Conservation (phyloP, 37 sponge, comb jelly and placozoan genomes). For the Beroe ovata region DNA sequence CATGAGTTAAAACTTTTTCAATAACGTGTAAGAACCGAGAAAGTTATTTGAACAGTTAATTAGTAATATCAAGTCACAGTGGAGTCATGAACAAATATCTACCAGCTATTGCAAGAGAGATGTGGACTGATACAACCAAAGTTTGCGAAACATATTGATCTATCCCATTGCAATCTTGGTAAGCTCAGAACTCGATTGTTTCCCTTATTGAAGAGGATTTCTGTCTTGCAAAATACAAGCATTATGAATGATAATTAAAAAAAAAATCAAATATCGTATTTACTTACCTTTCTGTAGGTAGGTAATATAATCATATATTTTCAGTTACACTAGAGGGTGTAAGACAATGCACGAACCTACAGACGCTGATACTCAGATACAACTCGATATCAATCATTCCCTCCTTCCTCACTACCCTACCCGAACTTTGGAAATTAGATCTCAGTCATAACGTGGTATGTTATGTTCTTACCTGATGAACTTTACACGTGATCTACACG, state of each 20-base stretch:
- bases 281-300: too few species aligned
- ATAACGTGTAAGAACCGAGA: background rate
- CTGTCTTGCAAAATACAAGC: background rate
- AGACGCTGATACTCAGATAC: conserved; percentile 22
- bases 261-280: too few species aligned
- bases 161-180: conserved; percentile 51
- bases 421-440: conserved; percentile 65
- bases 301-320: background rate
- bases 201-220: background rate
- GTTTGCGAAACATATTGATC: conserved; percentile 56
- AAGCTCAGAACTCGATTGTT: too few species aligned
- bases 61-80: background rate
- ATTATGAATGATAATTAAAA: too few species aligned
- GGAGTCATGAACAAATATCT: background rate
- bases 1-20: background rate
- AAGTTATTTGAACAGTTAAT: background rate
- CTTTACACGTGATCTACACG: too few species aligned
- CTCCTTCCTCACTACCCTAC: background rate
- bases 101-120: conserved; percentile 49
- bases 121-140: conserved; percentile 60
- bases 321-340: conserved; percentile 62
- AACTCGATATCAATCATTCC: conserved; percentile 49
- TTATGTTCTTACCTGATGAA: too few species aligned
- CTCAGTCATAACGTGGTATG: conserved; percentile 60
- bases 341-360: conserved; percentile 31